Evolutionary conservation across 2,113 vertebrate genomes (phyloP).

Genomic region (Sula dactylatra): DNA sequence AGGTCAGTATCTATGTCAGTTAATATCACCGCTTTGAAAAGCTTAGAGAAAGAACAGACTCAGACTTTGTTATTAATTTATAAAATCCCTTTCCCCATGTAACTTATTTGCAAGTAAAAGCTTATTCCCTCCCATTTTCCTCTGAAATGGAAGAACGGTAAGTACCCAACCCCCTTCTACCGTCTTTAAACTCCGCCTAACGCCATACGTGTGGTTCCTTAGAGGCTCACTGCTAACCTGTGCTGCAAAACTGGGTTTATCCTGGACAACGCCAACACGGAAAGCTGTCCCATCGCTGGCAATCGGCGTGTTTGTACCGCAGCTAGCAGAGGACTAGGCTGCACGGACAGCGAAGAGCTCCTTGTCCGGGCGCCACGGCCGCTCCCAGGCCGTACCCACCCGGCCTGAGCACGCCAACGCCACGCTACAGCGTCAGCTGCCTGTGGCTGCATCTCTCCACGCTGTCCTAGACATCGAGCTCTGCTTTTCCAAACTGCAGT

Average conservation of each 20-base stretch:
- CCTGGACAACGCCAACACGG: not conserved
- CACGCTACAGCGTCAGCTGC: not conserved
- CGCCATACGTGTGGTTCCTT: fast-evolving
- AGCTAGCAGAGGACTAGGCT: not conserved
- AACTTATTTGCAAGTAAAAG: not conserved
- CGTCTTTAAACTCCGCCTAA: not conserved
- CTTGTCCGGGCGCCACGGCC: not conserved
- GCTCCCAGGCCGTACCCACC: not conserved
- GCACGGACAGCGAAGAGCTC: not conserved
- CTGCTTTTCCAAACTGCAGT: not conserved
- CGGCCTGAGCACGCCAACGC: not conserved
- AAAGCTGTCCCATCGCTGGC: not conserved
- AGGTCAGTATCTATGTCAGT: not conserved
- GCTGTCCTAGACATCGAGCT: fast-evolving
- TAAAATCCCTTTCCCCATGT: not conserved
- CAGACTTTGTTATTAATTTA: not conserved
- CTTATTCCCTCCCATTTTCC: not conserved
- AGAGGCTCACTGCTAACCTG: not conserved
- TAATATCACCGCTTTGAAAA: not conserved
- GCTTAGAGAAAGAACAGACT: not conserved
- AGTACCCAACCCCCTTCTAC: fast-evolving
- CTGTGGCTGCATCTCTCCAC: fast-evolving
- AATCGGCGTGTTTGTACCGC: fast-evolving
- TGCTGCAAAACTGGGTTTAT: not conserved
- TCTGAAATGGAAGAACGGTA: not conserved